Conservation (phyloP, 2,113 vertebrate genomes). For the Motacilla tschutschensis region DNA sequence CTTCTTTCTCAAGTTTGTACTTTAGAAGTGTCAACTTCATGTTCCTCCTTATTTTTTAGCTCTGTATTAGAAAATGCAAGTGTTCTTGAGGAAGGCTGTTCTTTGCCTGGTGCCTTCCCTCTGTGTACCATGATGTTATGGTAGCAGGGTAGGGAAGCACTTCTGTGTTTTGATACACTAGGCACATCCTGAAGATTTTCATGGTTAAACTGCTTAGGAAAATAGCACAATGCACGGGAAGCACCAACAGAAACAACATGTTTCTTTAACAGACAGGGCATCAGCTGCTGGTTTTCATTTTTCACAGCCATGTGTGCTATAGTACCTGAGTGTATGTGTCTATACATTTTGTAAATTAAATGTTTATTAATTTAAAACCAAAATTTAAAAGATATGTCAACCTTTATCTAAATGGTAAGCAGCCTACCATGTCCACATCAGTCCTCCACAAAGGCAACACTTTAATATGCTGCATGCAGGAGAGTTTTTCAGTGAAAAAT, state of each 20-base stretch:
- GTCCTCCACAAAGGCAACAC: neutral
- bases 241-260: neutral
- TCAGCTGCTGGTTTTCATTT: neutral
- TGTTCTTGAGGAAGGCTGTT: neutral
- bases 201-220: neutral
- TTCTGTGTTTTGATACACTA: neutral
- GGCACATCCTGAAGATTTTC: neutral
- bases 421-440: neutral
- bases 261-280: neutral
- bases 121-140: neutral
- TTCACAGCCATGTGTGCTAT: neutral
- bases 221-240: neutral
- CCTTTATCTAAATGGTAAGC: neutral
- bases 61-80: neutral
- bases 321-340: neutral
- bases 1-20: neutral
- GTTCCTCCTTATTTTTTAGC: neutral
- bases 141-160: neutral
- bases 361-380: neutral
- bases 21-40: neutral
- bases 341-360: neutral
- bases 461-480: neutral
- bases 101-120: neutral
- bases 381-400: neutral
- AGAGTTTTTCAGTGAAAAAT: conserved; percentile 14